Conservation (phyloP, 2,113 vertebrate species). For the Stictonetta naevosa region DNA sequence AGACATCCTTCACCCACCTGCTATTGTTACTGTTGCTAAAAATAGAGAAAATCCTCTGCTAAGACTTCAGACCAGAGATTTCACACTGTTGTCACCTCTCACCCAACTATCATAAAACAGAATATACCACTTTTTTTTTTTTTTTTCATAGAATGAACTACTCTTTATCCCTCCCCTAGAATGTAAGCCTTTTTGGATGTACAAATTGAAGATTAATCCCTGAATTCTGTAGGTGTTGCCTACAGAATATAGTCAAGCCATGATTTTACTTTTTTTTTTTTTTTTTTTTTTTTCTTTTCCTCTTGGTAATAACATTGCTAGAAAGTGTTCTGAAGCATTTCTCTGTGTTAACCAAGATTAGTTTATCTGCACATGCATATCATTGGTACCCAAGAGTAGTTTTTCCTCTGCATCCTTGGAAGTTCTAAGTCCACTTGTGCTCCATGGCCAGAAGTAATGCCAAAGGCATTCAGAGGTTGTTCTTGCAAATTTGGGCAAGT, state of each 20-base stretch:
- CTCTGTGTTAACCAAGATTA: rapidly evolving
- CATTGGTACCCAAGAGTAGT: not conserved
- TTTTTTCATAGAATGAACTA: not conserved
- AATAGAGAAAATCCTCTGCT: constrained; percentile 27
- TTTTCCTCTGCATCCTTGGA: not conserved
- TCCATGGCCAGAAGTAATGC: not conserved
- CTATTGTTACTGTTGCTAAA: constrained; percentile 25
- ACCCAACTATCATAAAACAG: not conserved
- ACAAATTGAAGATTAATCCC: not conserved
- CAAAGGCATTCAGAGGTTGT: not conserved
- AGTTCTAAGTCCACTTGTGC: not conserved
- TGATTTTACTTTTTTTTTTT: not conserved
- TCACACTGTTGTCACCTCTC: not conserved
- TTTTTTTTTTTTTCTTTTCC: not conserved
- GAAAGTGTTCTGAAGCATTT: not conserved
- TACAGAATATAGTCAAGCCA: not conserved
- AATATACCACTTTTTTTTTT: not conserved
- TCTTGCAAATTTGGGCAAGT: not conserved
- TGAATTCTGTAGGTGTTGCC: not conserved
- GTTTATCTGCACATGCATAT: not conserved
- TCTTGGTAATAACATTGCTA: not conserved
- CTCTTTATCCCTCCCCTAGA: not conserved
- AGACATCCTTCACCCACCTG: not conserved
- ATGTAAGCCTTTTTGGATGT: not conserved
- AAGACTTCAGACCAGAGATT: not conserved